phyloP scores from a whole-genome alignment of 2,113 vertebrate species.

The Puntigrus tetrazona region DNA sequence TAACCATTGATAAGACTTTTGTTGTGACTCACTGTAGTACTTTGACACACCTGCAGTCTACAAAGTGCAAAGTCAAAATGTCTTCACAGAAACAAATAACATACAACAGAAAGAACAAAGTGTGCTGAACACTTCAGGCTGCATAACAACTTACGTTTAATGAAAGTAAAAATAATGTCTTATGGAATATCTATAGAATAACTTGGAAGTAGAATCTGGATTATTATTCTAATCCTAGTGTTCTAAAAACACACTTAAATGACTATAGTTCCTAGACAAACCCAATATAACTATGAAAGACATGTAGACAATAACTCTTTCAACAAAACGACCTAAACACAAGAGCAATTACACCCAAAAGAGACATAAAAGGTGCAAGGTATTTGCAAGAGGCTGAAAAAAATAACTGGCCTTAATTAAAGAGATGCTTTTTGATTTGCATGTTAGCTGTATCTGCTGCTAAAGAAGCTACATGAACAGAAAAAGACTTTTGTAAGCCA shows the following conservation, averaged over 20 bases:
- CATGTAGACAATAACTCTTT: neutral
- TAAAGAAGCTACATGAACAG: neutral
- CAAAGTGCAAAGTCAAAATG: conserved; percentile 18
- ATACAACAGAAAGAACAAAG: neutral
- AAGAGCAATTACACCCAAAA: neutral
- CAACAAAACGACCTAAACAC: neutral
- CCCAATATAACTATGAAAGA: neutral
- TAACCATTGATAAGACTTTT: conserved; percentile 16
- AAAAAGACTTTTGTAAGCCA: neutral
- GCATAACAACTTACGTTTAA: neutral
- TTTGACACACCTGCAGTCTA: neutral
- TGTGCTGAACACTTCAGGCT: neutral
- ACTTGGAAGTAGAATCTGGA: neutral
- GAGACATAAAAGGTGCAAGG: neutral
- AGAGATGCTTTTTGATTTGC: neutral
- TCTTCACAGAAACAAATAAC: neutral
- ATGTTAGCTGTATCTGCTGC: neutral
- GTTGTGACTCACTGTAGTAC: neutral
- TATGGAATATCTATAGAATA: neutral
- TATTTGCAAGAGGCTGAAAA: neutral
- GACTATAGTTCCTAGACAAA: neutral
- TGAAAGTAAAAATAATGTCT: neutral
- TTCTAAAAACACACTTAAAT: neutral
- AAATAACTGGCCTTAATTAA: neutral
- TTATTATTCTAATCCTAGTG: neutral